Evolutionary conservation across 2,113 vertebrate species (phyloP), one percentile per base, ranked within the genome.

Genomic region (Pelvicachromis taeniatus): DNA sequence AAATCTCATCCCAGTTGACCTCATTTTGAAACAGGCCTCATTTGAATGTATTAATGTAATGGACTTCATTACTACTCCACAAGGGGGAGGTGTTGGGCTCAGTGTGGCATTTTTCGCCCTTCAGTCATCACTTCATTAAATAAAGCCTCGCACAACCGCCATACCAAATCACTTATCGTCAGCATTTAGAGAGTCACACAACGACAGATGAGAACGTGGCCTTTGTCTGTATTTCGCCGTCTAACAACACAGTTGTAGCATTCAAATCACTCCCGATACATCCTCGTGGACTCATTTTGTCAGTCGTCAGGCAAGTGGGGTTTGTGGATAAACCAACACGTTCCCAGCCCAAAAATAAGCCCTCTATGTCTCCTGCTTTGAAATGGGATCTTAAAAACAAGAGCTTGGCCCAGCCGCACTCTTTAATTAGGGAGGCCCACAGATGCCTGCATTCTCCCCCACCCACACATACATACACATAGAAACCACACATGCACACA

Each of bases 311-410:
- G 87, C 52, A 7, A 85, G 75, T 33, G 53, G 53, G 87, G 87
- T 90, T 85, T 90, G 89, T 31, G 88, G 85, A 87, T 55, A 88
- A 89, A 91, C 86, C 89, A 85, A 93, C 91, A 92, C 89, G 80
- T 93, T 85, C 85, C 88, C 33, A 85, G 53, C 93, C 92, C 86
- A 88, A 94, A 93, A 95, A 96, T 95, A 94, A 93, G 92, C 91
- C 85, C 83, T 93, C 87, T 88, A 88, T 86, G 87, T 92, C 84
- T 93, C 88, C 83, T 63, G 88, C 93, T 96, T 95, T 95, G 88
- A 94, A 95, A 95, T 78, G 86, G 89, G 88, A 93, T 95, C 93
- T 94, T 96, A 91, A 94, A 95, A 96, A 95, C 92, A 94, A 92
- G 88, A 94, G 90, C 91, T 77, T 87, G 86, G 91, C 87, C 91